A percentile compares a stretch with the other conserved stretches of the same genome.
phyloP scores from a whole-genome alignment of 2,797 vertebrate species.

The Artibeus lituratus region DNA sequence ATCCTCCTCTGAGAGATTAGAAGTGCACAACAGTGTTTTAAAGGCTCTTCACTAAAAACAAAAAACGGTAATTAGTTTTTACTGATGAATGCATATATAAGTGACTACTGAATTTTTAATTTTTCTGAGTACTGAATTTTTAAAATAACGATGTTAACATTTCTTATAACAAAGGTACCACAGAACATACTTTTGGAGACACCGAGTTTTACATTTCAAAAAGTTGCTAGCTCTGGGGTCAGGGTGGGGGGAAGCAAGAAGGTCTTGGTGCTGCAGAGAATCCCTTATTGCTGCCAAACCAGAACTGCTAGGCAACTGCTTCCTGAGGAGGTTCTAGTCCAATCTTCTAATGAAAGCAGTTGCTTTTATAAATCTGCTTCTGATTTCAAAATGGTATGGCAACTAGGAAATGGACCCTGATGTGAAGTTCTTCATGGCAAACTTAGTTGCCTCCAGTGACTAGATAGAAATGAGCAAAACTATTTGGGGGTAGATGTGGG shows the following conservation, averaged over 20 bases:
- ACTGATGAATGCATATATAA: background rate
- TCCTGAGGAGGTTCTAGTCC: background rate
- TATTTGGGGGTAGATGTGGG: rapidly evolving
- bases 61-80: background rate
- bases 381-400: background rate
- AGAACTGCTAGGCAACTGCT: background rate
- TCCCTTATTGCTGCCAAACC: background rate
- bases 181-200: background rate
- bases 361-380: background rate
- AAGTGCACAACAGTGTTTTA: background rate
- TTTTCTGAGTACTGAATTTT: background rate
- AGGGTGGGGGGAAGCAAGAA: background rate
- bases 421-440: background rate
- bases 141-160: background rate
- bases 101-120: background rate
- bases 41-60: background rate
- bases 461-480: background rate
- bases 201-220: background rate
- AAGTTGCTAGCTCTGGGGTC: background rate
- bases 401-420: background rate
- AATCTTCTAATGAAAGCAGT: background rate
- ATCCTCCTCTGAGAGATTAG: background rate
- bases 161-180: background rate
- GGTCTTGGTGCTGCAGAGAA: background rate
- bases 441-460: background rate